These are phyloP conservation scores for Siniperca obscura DNA, from an alignment of 2,797 vertebrate species.

Conservation along the genomic window DNA sequence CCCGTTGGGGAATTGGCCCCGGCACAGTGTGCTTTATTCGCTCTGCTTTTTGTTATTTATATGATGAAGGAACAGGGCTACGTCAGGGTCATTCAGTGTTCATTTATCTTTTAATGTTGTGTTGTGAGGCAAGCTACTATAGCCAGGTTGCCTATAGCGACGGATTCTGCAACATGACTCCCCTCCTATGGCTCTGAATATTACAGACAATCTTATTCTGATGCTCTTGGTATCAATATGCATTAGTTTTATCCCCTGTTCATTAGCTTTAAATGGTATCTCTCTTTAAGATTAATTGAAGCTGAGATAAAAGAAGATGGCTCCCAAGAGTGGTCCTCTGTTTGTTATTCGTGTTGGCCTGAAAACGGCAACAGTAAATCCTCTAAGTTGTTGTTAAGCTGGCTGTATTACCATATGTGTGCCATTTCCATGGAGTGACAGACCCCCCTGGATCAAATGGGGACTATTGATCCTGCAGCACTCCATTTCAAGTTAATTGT, in stretches of 20 bases:
- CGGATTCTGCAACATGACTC: slow-evolving; percentile 27
- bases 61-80: slow-evolving; percentile 88
- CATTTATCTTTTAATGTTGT: slow-evolving; percentile 79
- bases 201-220: slow-evolving; percentile 54
- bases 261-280: slow-evolving; percentile 84
- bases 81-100: slow-evolving; percentile 81
- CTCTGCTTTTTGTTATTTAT: slow-evolving; percentile 89
- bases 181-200: slow-evolving; percentile 54
- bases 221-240: slow-evolving; percentile 69
- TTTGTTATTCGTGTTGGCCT: slow-evolving; percentile 85
- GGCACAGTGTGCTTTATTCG: slow-evolving; percentile 84
- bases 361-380: slow-evolving; percentile 87
- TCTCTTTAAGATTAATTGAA: slow-evolving; percentile 86
- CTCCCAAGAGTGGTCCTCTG: slow-evolving; percentile 80
- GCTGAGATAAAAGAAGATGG: slow-evolving; percentile 82
- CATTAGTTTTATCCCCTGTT: slow-evolving; percentile 72
- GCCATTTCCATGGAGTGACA: slow-evolving; percentile 87
- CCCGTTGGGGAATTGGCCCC: slow-evolving; percentile 87
- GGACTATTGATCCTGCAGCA: slow-evolving; percentile 91
- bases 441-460: slow-evolving; percentile 87
- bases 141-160: slow-evolving; percentile 50
- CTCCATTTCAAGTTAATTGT: slow-evolving; percentile 93
- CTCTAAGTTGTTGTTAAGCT: slow-evolving; percentile 87
- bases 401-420: slow-evolving; percentile 88
- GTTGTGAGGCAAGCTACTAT: slow-evolving; percentile 55